phyloP scores from a whole-genome alignment of 2,888 invertebrate genomes.

The Eubasilissa splendida region DNA sequence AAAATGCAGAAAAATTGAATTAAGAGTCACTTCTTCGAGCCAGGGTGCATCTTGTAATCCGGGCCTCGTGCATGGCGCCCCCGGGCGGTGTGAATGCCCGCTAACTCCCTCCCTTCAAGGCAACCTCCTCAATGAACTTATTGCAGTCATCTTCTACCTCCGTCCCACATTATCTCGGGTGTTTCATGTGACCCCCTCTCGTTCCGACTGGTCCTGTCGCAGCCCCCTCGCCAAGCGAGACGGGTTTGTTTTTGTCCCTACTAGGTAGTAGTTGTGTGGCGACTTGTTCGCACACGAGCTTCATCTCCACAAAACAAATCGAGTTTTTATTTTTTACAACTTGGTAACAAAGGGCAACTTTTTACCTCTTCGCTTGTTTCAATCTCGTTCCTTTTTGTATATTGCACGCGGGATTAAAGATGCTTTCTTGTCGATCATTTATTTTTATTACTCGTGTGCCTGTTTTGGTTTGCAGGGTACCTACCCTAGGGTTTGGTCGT shows the following conservation, averaged over 20 bases:
- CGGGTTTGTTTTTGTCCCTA: constrained; percentile 49
- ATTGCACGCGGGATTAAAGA: neutral
- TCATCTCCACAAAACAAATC: neutral
- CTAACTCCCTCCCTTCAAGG: constrained; percentile 7
- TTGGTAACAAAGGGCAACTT: neutral
- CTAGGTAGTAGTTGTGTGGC: neutral
- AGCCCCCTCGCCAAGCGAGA: constrained; percentile 36
- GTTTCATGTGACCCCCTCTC: constrained; percentile 24
- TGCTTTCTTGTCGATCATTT: neutral
- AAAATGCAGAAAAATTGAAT: too few relatives aligned
- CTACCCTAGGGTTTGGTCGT: neutral
- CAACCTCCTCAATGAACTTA: constrained; percentile 29
- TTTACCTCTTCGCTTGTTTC: neutral
- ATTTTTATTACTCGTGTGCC: too few relatives aligned
- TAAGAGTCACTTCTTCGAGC: too few relatives aligned
- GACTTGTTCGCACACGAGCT: constrained; percentile 1
- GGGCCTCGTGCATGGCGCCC: neutral
- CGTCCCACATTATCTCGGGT: constrained; percentile 17
- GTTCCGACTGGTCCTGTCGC: constrained; percentile 40
- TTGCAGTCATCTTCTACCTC: constrained; percentile 37
- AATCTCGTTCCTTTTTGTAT: neutral
- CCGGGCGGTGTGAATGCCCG: constrained; percentile 51
- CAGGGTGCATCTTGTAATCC: too few relatives aligned
- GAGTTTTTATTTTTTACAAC: neutral
- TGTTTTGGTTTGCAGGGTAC: neutral